Percentiles rank a stretch among this genome's conserved stretches.
Evolutionary conservation across 2,113 vertebrate species (phyloP).

Genomic region (Pterocles gutturalis): DNA sequence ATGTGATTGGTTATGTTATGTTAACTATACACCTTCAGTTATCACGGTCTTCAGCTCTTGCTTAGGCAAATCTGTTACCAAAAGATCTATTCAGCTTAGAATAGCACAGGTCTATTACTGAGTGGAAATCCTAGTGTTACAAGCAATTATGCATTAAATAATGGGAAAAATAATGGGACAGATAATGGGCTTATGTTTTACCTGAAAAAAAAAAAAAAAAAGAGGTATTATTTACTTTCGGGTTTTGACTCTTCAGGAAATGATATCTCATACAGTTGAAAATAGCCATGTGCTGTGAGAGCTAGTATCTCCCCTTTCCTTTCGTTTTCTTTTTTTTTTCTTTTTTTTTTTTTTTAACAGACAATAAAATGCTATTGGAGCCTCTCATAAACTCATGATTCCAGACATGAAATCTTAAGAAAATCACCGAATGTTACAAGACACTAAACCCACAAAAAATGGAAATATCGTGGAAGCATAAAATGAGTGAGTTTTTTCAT

Average conservation of each 20-base stretch:
- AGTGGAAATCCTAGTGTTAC: background rate
- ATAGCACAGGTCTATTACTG: background rate
- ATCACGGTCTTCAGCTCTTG: background rate
- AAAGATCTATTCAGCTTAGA: background rate
- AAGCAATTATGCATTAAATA: background rate
- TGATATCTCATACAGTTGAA: background rate
- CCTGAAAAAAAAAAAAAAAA: accelerated
- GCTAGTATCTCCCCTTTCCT: accelerated
- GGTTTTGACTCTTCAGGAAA: background rate
- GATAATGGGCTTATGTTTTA: background rate
- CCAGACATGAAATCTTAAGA: background rate
- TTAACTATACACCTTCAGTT: background rate
- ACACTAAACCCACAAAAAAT: background rate
- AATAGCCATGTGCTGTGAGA: background rate
- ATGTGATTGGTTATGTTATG: background rate
- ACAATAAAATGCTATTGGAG: background rate
- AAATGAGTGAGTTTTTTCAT: background rate
- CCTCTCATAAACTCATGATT: background rate
- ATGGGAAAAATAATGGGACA: background rate
- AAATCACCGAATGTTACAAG: background rate
- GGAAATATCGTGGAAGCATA: background rate
- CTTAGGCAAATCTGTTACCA: background rate
- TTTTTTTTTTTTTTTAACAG: background rate
- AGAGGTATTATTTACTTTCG: background rate
- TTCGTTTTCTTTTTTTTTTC: no score